phyloP scores from a whole-genome alignment of 2,888 invertebrate species.

The Lochmaea capreae region DNA sequence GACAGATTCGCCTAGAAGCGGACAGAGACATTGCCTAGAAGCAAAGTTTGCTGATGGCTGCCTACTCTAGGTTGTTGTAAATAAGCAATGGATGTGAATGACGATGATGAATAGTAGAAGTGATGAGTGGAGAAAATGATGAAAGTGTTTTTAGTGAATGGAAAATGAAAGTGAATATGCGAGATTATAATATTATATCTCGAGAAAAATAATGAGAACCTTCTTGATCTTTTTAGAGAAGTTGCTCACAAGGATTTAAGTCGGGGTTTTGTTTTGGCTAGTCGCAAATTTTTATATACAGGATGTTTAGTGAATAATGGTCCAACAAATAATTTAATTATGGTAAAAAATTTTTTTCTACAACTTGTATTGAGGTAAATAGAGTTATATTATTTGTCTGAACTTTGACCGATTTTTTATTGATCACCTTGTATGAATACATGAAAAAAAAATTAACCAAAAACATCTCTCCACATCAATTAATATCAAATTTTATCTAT shows the following conservation, averaged over 20 bases:
- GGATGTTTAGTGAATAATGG: too few relatives aligned
- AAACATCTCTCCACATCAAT: background rate
- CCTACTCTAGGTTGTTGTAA: slow-evolving; percentile 56
- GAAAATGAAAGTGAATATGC: background rate
- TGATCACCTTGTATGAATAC: background rate
- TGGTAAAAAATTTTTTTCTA: too few relatives aligned
- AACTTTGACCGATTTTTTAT: too few relatives aligned
- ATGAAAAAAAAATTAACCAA: background rate
- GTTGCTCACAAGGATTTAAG: too few relatives aligned
- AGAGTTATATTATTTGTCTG: too few relatives aligned
- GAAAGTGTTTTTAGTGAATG: background rate
- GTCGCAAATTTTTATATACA: too few relatives aligned
- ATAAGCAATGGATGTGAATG: slow-evolving; percentile 35
- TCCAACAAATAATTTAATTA: too few relatives aligned
- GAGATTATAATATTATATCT: background rate
- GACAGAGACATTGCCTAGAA: slow-evolving; percentile 66
- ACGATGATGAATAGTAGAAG: background rate
- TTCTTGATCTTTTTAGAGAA: too few relatives aligned
- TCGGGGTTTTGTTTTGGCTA: too few relatives aligned
- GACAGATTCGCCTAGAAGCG: slow-evolving; percentile 85
- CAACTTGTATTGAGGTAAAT: too few relatives aligned
- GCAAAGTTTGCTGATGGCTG: slow-evolving; percentile 61
- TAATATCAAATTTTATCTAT: background rate
- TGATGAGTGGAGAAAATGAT: background rate
- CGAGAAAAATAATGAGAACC: too few relatives aligned